phyloP scores from a whole-genome alignment of 2,113 vertebrate species.

The Laticauda colubrina region DNA sequence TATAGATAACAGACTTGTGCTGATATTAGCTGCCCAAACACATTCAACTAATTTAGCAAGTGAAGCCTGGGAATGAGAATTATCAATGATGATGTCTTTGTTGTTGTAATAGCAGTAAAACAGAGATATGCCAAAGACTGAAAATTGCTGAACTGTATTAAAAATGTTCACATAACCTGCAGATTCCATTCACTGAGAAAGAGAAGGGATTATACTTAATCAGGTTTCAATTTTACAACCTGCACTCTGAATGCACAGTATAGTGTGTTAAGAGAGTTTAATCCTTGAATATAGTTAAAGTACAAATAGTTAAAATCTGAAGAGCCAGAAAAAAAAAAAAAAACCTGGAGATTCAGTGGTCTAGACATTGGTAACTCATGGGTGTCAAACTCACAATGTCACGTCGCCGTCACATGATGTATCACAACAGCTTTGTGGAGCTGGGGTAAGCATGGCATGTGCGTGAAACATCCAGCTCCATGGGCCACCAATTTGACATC shows the following conservation, averaged over 20 bases:
- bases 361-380: not conserved
- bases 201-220: not conserved
- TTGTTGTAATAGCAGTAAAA: constrained; percentile 30
- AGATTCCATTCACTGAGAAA: constrained; percentile 11
- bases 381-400: no score
- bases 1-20: constrained; percentile 58
- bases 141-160: constrained; percentile 28
- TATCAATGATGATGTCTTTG: constrained; percentile 52
- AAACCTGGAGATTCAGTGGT: not conserved
- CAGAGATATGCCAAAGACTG: constrained; percentile 17
- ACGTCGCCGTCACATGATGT: no score
- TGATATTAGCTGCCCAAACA: constrained; percentile 61
- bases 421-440: no score
- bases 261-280: not conserved
- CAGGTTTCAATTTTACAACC: not conserved
- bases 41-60: constrained; percentile 49
- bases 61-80: constrained; percentile 39
- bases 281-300: no score
- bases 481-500: not conserved
- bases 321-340: not conserved
- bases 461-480: not conserved
- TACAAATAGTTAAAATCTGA: not conserved
- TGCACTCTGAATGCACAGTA: no score
- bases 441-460: no score
- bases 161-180: constrained; percentile 20